phyloP scores from a whole-genome alignment of 1,140 invertebrate species.

The Cotesia glomerata region DNA sequence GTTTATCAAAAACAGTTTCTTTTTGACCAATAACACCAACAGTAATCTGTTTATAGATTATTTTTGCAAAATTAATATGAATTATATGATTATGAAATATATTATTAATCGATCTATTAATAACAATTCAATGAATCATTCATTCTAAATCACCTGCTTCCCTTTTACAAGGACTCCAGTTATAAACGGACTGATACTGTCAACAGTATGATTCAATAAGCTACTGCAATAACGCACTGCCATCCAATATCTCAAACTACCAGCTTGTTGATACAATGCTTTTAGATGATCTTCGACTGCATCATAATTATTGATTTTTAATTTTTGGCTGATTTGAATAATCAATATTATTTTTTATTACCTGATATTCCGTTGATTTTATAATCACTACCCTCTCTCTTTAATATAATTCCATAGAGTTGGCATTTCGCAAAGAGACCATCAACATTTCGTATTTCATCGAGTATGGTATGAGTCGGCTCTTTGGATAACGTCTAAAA shows the following conservation, averaged over 20 bases:
- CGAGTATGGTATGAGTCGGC: conserved; percentile 76
- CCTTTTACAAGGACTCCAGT: conserved; percentile 96
- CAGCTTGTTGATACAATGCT: conserved; percentile 84
- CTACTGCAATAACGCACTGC: conserved; percentile 94
- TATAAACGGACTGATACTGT: conserved; percentile 97
- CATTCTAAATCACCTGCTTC: conserved; percentile 77
- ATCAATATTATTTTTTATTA: conserved; percentile 33
- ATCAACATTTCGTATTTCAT: conserved; percentile 71
- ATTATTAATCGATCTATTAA: too few species aligned
- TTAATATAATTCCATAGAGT: conserved; percentile 83
- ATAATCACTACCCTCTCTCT: conserved; percentile 83
- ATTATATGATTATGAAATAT: not conserved
- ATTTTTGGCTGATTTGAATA: too few species aligned
- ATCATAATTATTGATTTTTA: too few species aligned
- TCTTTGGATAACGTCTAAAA: conserved; percentile 65
- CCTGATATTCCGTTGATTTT: conserved; percentile 69
- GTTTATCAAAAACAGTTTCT: conserved; percentile 96
- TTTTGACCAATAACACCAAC: conserved; percentile 93
- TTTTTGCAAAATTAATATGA: not conserved
- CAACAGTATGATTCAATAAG: conserved; percentile 90
- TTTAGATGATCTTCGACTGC: conserved; percentile 77
- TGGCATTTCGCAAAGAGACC: conserved; percentile 83
- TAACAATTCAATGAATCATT: not conserved
- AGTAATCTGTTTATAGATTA: conserved; percentile 72
- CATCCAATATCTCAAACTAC: conserved; percentile 88